Percentiles rank a stretch among this genome's conserved stretches.
These are phyloP conservation scores for Sthenelais limicola DNA, from an alignment of 2,888 invertebrate species.

Conservation along the genomic window DNA sequence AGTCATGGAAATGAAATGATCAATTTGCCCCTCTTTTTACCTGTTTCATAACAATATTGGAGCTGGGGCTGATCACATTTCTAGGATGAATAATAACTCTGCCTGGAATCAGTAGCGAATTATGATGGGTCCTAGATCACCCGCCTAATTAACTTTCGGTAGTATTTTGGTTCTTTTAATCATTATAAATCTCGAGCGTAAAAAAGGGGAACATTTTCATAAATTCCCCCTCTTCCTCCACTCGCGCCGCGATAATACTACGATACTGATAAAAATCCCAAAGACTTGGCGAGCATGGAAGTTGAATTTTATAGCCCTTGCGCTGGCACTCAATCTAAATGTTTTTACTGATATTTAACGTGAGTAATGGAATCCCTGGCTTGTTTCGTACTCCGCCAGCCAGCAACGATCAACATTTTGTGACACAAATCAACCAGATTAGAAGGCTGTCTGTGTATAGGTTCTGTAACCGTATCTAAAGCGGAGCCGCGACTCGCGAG, in stretches of 20 bases:
- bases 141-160: conserved; percentile 34
- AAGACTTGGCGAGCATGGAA: no score
- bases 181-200: conserved; percentile 31
- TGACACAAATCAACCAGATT: no score
- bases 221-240: conserved; percentile 29
- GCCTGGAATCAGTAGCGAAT: conserved; percentile 29
- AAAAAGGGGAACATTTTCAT: conserved; percentile 35
- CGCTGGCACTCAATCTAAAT: no score
- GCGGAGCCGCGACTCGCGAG: no score
- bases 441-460: no score
- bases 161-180: conserved; percentile 39
- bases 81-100: conserved; percentile 33
- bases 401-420: no score
- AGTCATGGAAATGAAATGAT: conserved; percentile 28
- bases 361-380: no score
- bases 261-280: no score
- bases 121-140: conserved; percentile 36
- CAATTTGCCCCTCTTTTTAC: conserved; percentile 1
- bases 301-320: no score
- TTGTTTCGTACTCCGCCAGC: no score
- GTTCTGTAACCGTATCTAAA: no score
- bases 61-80: conserved; percentile 29
- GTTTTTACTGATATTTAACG: no score
- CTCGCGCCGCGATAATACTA: conserved; percentile 19
- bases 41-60: conserved; percentile 37